Evolutionary conservation across 2,113 vertebrate genomes (phyloP).

Genomic region (Sula dactylatra): DNA sequence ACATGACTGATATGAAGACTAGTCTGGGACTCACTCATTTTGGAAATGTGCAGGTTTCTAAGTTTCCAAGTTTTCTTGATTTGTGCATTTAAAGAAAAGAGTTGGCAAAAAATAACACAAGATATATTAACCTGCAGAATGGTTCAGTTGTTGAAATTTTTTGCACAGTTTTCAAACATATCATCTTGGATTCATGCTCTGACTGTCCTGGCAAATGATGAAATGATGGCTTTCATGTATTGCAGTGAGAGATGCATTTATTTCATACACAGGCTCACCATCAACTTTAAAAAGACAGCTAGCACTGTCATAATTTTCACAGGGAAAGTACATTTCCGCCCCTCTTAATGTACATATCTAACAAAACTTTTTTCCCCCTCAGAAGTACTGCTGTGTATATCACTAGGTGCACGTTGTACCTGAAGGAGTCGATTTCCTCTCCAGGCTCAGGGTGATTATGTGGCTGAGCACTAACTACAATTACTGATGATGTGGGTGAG

Average conservation of each 20-base stretch:
- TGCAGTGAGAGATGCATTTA: constrained; percentile 53
- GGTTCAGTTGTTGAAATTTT: background rate
- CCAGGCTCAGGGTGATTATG: background rate
- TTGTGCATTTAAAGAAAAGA: background rate
- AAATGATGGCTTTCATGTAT: background rate
- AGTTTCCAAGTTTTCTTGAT: background rate
- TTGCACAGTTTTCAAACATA: background rate
- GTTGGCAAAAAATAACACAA: background rate
- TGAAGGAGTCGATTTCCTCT: background rate
- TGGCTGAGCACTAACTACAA: background rate
- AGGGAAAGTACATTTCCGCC: background rate
- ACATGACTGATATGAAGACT: background rate
- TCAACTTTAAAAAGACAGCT: constrained; percentile 3
- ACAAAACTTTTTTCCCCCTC: background rate
- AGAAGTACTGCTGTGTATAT: background rate
- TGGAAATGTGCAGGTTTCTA: background rate
- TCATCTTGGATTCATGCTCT: background rate
- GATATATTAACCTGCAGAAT: background rate
- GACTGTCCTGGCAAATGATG: background rate
- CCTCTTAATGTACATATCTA: background rate
- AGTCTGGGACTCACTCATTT: background rate
- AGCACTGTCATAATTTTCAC: background rate
- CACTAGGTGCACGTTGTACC: background rate
- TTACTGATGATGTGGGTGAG: background rate
- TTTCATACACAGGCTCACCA: constrained; percentile 21